A percentile compares a stretch with the other conserved stretches of the same genome.
Evolutionary conservation across 2,113 vertebrate genomes (phyloP).

Genomic region (Fregetta grallaria): DNA sequence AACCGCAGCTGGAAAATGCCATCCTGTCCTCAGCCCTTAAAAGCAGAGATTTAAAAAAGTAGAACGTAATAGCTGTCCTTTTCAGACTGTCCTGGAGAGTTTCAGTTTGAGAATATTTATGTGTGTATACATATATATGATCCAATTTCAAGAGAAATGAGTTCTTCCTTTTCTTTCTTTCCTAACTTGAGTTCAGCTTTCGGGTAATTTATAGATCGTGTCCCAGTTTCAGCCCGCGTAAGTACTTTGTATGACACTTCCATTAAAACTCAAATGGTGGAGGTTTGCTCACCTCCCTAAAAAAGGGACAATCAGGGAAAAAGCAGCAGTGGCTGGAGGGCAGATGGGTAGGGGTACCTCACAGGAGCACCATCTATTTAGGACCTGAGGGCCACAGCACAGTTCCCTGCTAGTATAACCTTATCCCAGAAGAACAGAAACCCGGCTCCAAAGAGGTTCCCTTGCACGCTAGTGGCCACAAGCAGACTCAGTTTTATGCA

Average conservation of each 20-base stretch:
- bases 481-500: not conserved
- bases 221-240: slow-evolving; percentile 13
- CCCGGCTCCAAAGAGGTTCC: not conserved
- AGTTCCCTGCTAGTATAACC: not conserved
- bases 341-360: fast-evolving
- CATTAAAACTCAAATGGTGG: slow-evolving; percentile 1
- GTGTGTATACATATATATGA: slow-evolving; percentile 6
- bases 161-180: not conserved
- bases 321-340: not conserved
- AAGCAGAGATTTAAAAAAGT: slow-evolving; percentile 2
- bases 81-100: slow-evolving; percentile 9
- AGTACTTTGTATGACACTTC: not conserved
- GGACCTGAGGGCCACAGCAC: not conserved
- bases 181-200: not conserved
- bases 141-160: not conserved
- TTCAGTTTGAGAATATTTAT: slow-evolving; percentile 42
- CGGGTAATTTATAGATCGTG: slow-evolving; percentile 17
- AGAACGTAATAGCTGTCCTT: not conserved
- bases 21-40: not conserved
- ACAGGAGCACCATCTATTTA: not conserved
- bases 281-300: not conserved
- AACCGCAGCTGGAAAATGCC: slow-evolving; percentile 22
- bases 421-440: not conserved
- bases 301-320: not conserved
- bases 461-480: not conserved